Base-by-base conservation (phyloP, 1,140 invertebrate species). In the Trichoplusia ni region DNA sequence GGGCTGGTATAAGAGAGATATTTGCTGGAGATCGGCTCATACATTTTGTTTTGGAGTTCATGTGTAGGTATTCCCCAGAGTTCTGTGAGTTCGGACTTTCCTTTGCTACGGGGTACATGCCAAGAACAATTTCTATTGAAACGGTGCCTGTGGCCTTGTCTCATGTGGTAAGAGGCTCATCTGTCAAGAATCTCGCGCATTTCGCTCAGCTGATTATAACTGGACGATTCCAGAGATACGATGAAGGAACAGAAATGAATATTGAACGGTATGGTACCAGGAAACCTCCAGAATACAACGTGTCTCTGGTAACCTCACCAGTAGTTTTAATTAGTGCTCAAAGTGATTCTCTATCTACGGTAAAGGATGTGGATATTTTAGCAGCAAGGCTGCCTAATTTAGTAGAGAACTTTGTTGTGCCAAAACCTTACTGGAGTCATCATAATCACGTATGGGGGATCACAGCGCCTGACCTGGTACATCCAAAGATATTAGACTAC, bases 331-430 rank as follows among this genome's bases (percentile, higher is more conserved):
- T 93, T 65, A 93, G 91, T 75, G 92, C 91, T 21, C 73, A 88
- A 44, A 94, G 93, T 54, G 95, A 95, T 78, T 92, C 82, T 75
- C 62, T 95, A 0, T 92, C 94, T 5, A 65, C 75, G 3, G 38
- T 84, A 47, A 60, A 93, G 91, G 94, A 95, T 76, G 91, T 94
- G 0, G 61, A 90, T 25, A 85, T 82, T 31, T 72, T 95, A 4
- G 81, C 81, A 8, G 77, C 79, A 0, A 75, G 84, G 60, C 66
- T 95, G 19, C 88, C 91, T 4, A 92, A 92, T 37, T 62, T 92
- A 9, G 49, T 87, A 25, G 84, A 90, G 58, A 71, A 79, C 35
- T 86, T 84, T 40, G 25, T 88, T 4, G 73, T 88, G 2, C 82
- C 81, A n/a, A 64, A 77, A 38, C 66, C 56, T 9, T 75, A 68